Base-by-base conservation (phyloP, 92 coral and sea anemone genomes). In the Heliopora coerulea region DNA sequence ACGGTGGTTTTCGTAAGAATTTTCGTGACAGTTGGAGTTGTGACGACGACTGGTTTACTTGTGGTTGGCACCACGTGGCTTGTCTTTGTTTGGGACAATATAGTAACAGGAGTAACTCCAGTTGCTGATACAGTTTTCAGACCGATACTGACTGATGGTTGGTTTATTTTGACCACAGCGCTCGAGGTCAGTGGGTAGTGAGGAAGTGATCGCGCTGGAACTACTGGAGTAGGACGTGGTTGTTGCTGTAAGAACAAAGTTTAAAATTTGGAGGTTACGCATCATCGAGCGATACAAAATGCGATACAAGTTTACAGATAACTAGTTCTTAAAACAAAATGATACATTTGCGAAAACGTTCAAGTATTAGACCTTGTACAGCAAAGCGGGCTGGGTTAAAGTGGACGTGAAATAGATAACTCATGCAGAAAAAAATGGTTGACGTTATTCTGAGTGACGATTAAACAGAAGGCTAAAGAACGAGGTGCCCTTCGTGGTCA, bases 201-300 rank as follows among this genome's bases (percentile, higher is more conserved):
- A 48, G 75, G 79, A 13, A 83, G 75, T 34, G 73, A 19, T 21
- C 82, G 80, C 12, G 88, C 82, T 2, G 77, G 77, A 13, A 70
- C 63, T 5, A 70, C 72, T 50, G 88, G 74, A 28, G 66, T 60
- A 42, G 82, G 62, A 15, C 57, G 77, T 30, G 49, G 74, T 11
- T 67, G 74, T 46, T 67, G 74, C 74, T 67, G 59, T 18, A 67
- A 67, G 20, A 25, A 25, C 15, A 26, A 54, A 11, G 12, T 19
- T 19, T 11, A 19, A 19, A 11, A 27, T 54, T n/a, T n/a, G n/a
- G n/a, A n/a, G n/a, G n/a, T n/a, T n/a, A n/a, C n/a, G n/a, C n/a
- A n/a, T n/a, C n/a, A n/a, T n/a, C n/a, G n/a, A n/a, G n/a, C n/a
- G n/a, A n/a, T n/a, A n/a, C n/a, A n/a, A n/a, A n/a, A n/a, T n/a